Conservation (phyloP, 2,113 vertebrate species). For the Glaucomys volans region DNA sequence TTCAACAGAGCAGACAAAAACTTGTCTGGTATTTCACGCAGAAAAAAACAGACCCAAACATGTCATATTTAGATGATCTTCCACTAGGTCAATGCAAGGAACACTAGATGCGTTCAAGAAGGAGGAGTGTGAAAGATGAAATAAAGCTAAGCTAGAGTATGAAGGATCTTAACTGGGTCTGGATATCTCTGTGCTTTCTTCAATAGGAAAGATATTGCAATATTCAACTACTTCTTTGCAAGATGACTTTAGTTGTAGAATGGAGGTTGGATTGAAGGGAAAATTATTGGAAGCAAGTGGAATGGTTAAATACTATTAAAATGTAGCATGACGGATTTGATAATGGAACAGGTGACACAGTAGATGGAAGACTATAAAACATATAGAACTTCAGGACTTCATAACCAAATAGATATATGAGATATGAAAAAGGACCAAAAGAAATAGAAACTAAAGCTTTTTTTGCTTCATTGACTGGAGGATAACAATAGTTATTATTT, state of each 20-base stretch:
- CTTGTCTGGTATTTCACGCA: not conserved
- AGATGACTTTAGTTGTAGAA: not conserved
- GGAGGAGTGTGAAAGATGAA: not conserved
- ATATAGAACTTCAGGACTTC: not conserved
- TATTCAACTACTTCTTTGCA: not conserved
- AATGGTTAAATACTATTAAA: not conserved
- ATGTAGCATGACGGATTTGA: not conserved
- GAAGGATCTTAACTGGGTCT: not conserved
- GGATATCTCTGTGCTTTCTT: not conserved
- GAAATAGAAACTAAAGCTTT: not conserved
- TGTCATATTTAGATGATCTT: not conserved
- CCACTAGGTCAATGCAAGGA: not conserved
- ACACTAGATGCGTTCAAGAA: not conserved
- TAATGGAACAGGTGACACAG: not conserved
- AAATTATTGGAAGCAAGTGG: not conserved
- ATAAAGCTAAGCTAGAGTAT: not conserved
- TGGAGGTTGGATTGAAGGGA: not conserved
- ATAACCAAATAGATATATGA: not conserved
- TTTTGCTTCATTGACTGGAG: constrained; percentile 1
- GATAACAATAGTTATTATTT: not conserved
- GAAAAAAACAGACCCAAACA: not conserved
- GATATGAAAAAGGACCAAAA: not conserved
- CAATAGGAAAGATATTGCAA: not conserved
- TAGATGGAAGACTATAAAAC: not conserved
- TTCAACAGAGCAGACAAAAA: not conserved